Percentiles rank a stretch among this genome's conserved stretches.
These are phyloP conservation scores for Solenopsis fugax DNA, from an alignment of 1,140 invertebrate species.

Conservation along the genomic window DNA sequence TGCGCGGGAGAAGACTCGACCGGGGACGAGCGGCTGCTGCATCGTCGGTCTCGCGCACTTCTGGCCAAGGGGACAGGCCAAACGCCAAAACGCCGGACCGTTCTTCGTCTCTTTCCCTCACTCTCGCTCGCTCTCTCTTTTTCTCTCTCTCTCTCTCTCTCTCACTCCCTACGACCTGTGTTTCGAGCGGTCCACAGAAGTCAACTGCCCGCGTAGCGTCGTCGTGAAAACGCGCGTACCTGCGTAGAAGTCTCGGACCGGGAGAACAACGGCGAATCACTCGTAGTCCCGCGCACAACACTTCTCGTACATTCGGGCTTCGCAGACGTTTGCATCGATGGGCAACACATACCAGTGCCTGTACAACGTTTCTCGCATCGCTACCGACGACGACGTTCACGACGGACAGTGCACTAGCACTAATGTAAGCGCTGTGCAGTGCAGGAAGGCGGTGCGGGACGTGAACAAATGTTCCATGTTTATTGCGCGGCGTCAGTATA, in stretches of 20 bases:
- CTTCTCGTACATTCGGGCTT: slow-evolving; percentile 57
- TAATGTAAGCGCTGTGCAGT: slow-evolving; percentile 29
- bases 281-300: slow-evolving; percentile 33
- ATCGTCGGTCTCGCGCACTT: background rate
- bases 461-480: slow-evolving; percentile 27
- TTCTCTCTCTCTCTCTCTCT: background rate
- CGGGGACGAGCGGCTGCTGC: background rate
- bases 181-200: slow-evolving; percentile 57
- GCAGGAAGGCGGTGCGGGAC: background rate
- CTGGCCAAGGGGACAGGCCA: background rate
- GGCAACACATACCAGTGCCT: slow-evolving; percentile 48
- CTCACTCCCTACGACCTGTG: background rate
- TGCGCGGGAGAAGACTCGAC: background rate
- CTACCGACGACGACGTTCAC: slow-evolving; percentile 57
- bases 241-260: slow-evolving; percentile 33
- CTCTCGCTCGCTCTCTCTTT: background rate
- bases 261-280: slow-evolving; percentile 40
- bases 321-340: slow-evolving; percentile 28
- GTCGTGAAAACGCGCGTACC: slow-evolving; percentile 54
- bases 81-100: background rate
- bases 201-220: slow-evolving; percentile 19
- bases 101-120: background rate
- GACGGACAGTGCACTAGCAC: slow-evolving; percentile 35
- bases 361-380: slow-evolving; percentile 48
- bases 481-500: background rate